phyloP scores from a whole-genome alignment of 2,797 vertebrate genomes.

The Peromyscus attwateri region DNA sequence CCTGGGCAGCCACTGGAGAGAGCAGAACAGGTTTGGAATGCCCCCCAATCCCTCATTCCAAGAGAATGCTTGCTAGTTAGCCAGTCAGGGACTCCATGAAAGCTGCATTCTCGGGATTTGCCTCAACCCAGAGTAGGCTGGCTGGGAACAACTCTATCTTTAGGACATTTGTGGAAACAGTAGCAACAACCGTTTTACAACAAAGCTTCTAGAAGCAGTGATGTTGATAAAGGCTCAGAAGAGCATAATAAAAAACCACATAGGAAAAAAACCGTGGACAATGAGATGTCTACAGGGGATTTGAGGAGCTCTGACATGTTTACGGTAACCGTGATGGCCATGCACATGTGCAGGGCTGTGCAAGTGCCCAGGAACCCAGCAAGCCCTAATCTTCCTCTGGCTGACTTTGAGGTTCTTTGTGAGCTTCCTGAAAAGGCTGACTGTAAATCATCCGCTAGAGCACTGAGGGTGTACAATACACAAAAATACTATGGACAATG shows the following conservation, averaged over 20 bases:
- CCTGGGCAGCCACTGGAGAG: neutral
- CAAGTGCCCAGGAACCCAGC: neutral
- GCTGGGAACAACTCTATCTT: neutral
- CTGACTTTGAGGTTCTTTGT: neutral
- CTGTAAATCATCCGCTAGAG: neutral
- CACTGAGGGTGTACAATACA: neutral
- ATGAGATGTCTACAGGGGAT: neutral
- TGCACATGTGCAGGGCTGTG: neutral
- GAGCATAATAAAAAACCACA: neutral
- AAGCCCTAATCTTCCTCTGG: neutral
- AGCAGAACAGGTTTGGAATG: neutral
- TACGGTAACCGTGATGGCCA: neutral
- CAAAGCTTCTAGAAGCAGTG: constrained; percentile 4
- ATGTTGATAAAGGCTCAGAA: constrained; percentile 22
- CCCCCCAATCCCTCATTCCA: neutral
- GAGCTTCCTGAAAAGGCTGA: neutral
- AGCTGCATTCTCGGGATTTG: neutral
- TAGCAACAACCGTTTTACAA: neutral
- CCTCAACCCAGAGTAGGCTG: neutral
- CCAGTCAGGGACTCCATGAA: neutral
- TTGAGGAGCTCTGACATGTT: neutral
- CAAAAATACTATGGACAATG: neutral
- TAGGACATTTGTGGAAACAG: constrained; percentile 13
- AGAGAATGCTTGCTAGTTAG: neutral
- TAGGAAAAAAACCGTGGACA: neutral